Evolutionary conservation across 2,888 invertebrate species (phyloP).

Genomic region (Rhagonycha fulva): DNA sequence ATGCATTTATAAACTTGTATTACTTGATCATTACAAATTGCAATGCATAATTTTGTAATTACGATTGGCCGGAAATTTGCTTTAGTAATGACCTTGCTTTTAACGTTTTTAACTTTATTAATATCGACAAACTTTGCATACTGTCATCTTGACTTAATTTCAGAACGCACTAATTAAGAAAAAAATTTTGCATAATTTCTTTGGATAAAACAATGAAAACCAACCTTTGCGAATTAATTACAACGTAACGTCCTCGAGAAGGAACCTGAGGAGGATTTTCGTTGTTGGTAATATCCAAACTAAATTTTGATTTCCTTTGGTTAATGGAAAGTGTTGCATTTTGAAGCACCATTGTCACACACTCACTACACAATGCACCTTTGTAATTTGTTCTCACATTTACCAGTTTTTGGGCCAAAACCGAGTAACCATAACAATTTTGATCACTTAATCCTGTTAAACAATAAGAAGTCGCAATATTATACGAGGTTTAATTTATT

Average conservation of each 20-base stretch:
- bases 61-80: not conserved
- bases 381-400: not conserved
- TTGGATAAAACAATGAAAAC: conserved; percentile 2
- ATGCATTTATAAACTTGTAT: too few species aligned
- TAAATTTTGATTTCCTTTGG: conserved; percentile 19
- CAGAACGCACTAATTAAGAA: not conserved
- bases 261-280: conserved; percentile 19
- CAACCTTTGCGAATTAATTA: conserved; percentile 16
- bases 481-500: not conserved
- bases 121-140: not conserved
- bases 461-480: not conserved
- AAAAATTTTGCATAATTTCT: not conserved
- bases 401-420: not conserved
- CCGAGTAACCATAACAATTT: not conserved
- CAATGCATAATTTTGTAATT: not conserved
- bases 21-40: not conserved
- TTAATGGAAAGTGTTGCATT: conserved; percentile 26
- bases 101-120: not conserved
- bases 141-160: not conserved
- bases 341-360: conserved; percentile 27
- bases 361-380: not conserved
- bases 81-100: not conserved
- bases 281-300: conserved; percentile 3
- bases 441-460: not conserved
- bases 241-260: conserved; percentile 18